phyloP scores from a whole-genome alignment of 2,797 vertebrate genomes.

The Chelon auratus region DNA sequence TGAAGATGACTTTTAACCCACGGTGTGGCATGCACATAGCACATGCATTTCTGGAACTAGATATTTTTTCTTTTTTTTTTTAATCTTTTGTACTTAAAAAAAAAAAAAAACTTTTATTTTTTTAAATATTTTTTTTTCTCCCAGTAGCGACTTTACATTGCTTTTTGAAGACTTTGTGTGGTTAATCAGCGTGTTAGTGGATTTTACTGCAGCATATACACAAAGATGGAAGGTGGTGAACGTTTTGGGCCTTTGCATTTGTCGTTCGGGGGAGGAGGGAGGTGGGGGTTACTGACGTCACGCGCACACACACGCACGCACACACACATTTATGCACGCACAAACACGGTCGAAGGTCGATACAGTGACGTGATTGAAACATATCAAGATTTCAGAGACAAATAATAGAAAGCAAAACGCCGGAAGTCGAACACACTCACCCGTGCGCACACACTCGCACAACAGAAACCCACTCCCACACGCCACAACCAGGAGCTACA shows the following conservation, averaged over 20 bases:
- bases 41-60: constrained; percentile 90
- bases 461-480: constrained; percentile 30
- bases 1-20: constrained; percentile 89
- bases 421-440: constrained; percentile 40
- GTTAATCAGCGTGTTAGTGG: constrained; percentile 81
- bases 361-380: constrained; percentile 45
- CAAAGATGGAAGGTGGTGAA: constrained; percentile 76
- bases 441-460: constrained; percentile 43
- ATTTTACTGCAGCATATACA: constrained; percentile 81
- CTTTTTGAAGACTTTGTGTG: constrained; percentile 82
- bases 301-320: constrained; percentile 22
- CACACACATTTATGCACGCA: not conserved
- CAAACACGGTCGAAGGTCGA: constrained; percentile 31
- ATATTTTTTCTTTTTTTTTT: constrained; percentile 79
- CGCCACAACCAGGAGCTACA: constrained; percentile 73
- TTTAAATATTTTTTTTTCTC: constrained; percentile 58
- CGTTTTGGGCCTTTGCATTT: constrained; percentile 64
- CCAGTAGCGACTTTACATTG: constrained; percentile 84
- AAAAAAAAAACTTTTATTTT: constrained; percentile 21
- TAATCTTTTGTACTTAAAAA: constrained; percentile 81
- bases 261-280: constrained; percentile 48
- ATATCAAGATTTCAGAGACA: constrained; percentile 44
- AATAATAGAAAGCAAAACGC: constrained; percentile 51
- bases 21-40: constrained; percentile 90
- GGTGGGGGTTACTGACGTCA: constrained; percentile 37